phyloP scores from a whole-genome alignment of 92 coral and sea anemone genomes.

The Plumapathes pennacea region DNA sequence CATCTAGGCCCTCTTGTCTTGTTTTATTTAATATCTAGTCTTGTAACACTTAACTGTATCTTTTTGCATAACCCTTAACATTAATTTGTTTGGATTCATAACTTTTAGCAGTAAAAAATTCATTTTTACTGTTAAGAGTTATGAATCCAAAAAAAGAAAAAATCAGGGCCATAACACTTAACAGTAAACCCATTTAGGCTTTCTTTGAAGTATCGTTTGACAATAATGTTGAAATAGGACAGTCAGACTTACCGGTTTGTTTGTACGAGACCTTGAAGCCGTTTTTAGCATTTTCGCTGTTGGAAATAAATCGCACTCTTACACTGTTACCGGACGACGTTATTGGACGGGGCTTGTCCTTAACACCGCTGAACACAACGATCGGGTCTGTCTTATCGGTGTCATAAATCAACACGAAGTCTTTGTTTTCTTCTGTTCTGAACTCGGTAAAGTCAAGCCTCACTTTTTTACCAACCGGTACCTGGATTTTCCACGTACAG shows the following conservation, averaged over 20 bases:
- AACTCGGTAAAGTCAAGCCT: slow-evolving; percentile 76
- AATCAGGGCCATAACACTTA: too few relatives aligned
- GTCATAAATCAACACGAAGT: slow-evolving; percentile 77
- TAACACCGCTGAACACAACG: slow-evolving; percentile 85
- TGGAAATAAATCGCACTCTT: slow-evolving; percentile 81
- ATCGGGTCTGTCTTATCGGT: slow-evolving; percentile 85
- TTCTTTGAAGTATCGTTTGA: too few relatives aligned
- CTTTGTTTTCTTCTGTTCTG: slow-evolving; percentile 77
- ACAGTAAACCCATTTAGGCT: too few relatives aligned
- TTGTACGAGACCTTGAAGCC: slow-evolving; percentile 80
- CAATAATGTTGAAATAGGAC: too few relatives aligned
- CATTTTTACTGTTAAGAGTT: too few relatives aligned
- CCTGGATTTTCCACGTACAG: slow-evolving; percentile 96
- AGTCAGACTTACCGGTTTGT: slow-evolving; percentile 87
- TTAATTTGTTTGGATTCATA: too few relatives aligned
- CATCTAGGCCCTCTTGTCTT: too few relatives aligned
- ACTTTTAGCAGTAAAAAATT: too few relatives aligned
- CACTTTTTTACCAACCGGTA: slow-evolving; percentile 89
- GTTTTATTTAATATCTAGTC: too few relatives aligned
- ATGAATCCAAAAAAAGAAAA: too few relatives aligned
- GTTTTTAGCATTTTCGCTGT: slow-evolving; percentile 66
- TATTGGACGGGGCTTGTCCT: slow-evolving; percentile 83
- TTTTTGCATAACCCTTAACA: too few relatives aligned
- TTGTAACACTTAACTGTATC: too few relatives aligned
- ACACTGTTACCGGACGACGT: slow-evolving; percentile 91